Base-by-base conservation (phyloP, 2,888 invertebrate genomes). In the Ormyrus thymus region DNA sequence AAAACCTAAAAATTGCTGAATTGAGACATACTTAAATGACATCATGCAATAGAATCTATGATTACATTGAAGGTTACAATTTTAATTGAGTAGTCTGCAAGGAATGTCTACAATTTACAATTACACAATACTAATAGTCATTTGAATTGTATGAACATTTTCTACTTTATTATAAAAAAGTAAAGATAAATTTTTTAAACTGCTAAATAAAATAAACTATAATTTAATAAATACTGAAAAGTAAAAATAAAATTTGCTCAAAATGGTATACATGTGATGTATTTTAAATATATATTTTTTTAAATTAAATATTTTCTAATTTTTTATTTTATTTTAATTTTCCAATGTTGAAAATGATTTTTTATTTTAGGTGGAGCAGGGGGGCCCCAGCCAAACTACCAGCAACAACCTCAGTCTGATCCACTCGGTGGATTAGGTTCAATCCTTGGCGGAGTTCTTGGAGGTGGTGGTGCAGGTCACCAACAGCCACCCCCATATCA, bases 391-490 rank as follows among this genome's bases (percentile, higher is more conserved):
- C 55, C 83, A 4, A 77, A 78, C 76, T 78, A 83, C 65, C 82
- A 82, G 8, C 86, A 83, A 59, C 83, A 83, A 15, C 82, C 82
- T 6, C 59, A 79, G 11, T 76, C 81, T 13, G 87, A 88, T 79
- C 83, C 86, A 1, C 76, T 89, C 5, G 82, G 85, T 10, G 88
- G 89, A 76, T 55, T 87, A 58, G 87, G 87, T 65, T 89, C 88
- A 0, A 83, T 89, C 68, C 81, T 89, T 8, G 89, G 89, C 43
- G 86, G 87, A 45, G 87, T 89, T 81, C 82, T 89, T 11, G 89
- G 89, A 5, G 86, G 88, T 50, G 86, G 87, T 46, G 86, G 87
- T 58, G 79, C 76, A n/a, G 84, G 85, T 61, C 82, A 84, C 55
- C 82, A 84, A n/a, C 85, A 85, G 7, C 85, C 84, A 7, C 81